Percentiles rank a stretch among this genome's conserved stretches.
These are phyloP conservation scores for Triplophysa tibetana DNA, from an alignment of 2,113 vertebrate genomes.

Conservation along the genomic window DNA sequence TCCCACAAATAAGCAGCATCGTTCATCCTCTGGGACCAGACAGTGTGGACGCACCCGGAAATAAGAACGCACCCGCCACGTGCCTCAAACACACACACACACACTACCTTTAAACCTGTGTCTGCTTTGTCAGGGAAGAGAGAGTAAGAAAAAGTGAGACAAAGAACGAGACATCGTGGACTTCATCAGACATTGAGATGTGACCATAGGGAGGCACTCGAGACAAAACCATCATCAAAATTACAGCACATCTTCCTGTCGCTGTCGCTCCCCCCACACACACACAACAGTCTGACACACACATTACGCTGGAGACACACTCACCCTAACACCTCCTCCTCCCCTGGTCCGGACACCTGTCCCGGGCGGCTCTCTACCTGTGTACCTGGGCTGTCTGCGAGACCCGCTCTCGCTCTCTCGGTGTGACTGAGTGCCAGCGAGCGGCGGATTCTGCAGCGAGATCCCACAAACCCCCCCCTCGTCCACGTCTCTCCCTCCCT, in stretches of 20 bases:
- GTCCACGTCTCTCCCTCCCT: constrained; percentile 37
- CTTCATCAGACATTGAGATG: constrained; percentile 67
- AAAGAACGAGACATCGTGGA: constrained; percentile 50
- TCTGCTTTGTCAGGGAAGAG: constrained; percentile 57
- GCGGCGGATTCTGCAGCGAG: constrained; percentile 36
- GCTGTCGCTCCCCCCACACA: constrained; percentile 64
- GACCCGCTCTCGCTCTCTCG: constrained; percentile 28
- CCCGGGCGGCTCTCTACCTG: constrained; percentile 1
- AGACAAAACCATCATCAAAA: constrained; percentile 20
- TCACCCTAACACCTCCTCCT: constrained; percentile 39
- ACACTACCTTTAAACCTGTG: constrained; percentile 60
- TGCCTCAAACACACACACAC: constrained; percentile 43
- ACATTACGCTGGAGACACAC: constrained; percentile 30
- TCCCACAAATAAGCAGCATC: constrained; percentile 65
- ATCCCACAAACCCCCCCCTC: constrained; percentile 1
- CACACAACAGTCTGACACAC: constrained; percentile 44
- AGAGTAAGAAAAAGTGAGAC: background rate
- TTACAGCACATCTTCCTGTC: constrained; percentile 44
- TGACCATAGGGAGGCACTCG: constrained; percentile 67
- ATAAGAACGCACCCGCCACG: constrained; percentile 59
- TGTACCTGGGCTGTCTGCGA: constrained; percentile 21
- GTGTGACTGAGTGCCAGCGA: constrained; percentile 38
- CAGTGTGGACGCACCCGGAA: constrained; percentile 74
- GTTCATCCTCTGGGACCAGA: constrained; percentile 63
- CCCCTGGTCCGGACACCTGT: constrained; percentile 34